Conservation (phyloP, 2,888 invertebrate genomes). For the Heteropelma amictum region DNA sequence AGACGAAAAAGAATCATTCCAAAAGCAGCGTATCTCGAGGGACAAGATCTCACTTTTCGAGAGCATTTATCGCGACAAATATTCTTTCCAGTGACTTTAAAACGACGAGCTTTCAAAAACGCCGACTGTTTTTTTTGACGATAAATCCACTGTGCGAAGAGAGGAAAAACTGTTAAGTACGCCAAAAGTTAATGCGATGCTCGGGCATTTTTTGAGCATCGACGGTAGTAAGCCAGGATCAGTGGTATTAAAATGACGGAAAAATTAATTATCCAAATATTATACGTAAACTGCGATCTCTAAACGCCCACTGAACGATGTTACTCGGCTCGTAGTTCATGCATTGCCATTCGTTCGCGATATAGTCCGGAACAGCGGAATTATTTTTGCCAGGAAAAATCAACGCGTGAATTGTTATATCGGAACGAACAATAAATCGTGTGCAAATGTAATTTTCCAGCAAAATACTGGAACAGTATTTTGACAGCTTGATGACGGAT, state of each 20-base stretch:
- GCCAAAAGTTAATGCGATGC: too few relatives aligned
- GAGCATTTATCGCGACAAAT: too few relatives aligned
- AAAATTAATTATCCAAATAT: background rate
- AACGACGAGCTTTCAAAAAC: too few relatives aligned
- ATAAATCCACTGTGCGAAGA: background rate
- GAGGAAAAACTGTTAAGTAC: background rate
- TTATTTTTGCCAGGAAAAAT: conserved; percentile 36
- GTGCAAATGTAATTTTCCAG: background rate
- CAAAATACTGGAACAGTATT: conserved; percentile 1
- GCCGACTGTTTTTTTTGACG: background rate
- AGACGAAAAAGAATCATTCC: too few relatives aligned
- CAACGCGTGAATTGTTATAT: conserved; percentile 33
- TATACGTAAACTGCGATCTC: background rate
- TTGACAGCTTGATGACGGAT: conserved; percentile 35
- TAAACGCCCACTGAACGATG: conserved; percentile 13
- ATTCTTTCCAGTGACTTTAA: too few relatives aligned
- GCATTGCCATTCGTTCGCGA: conserved; percentile 49
- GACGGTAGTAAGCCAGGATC: background rate
- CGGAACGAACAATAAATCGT: conserved; percentile 14
- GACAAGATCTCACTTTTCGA: too few relatives aligned
- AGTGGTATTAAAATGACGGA: conserved; percentile 10
- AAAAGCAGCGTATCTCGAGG: too few relatives aligned
- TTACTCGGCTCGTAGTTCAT: conserved; percentile 29
- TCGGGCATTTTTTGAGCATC: background rate
- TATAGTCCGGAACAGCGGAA: conserved; percentile 15